These are phyloP conservation scores for Taenioides sp. DNA, from an alignment of 2,797 vertebrate genomes.

Conservation along the genomic window DNA sequence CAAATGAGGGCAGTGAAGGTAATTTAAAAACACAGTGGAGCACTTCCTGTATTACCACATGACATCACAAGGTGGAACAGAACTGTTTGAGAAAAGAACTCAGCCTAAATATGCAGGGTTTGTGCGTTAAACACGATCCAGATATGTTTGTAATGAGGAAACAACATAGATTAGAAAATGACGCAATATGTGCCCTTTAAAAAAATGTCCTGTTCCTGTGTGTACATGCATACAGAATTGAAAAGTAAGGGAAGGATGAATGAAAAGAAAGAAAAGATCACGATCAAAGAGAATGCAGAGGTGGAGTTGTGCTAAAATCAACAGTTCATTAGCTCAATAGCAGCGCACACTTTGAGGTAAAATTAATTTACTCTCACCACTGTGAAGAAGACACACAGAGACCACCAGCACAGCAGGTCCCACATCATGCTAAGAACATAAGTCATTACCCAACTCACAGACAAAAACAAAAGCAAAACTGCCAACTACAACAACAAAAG, in stretches of 20 bases:
- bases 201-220: too few relatives aligned
- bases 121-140: too few relatives aligned
- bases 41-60: too few relatives aligned
- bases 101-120: too few relatives aligned
- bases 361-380: not conserved
- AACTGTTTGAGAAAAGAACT: too few relatives aligned
- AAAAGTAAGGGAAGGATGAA: not conserved
- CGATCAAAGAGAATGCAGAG: conserved; percentile 3
- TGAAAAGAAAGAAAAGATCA: not conserved
- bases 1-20: too few relatives aligned
- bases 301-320: not conserved
- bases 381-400: not conserved
- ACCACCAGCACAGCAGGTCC: not conserved
- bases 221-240: not conserved
- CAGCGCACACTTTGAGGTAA: conserved; percentile 1
- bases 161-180: too few relatives aligned
- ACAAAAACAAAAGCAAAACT: not conserved
- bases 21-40: too few relatives aligned
- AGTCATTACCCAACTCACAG: not conserved
- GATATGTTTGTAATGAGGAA: too few relatives aligned
- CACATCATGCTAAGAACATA: conserved; percentile 6
- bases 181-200: too few relatives aligned
- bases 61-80: too few relatives aligned
- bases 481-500: not conserved
- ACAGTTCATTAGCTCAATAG: not conserved